A percentile compares a stretch with the other conserved stretches of the same genome.
These are phyloP conservation scores for Carlito syrichta DNA, from an alignment of 2,113 vertebrate species.

Conservation along the genomic window DNA sequence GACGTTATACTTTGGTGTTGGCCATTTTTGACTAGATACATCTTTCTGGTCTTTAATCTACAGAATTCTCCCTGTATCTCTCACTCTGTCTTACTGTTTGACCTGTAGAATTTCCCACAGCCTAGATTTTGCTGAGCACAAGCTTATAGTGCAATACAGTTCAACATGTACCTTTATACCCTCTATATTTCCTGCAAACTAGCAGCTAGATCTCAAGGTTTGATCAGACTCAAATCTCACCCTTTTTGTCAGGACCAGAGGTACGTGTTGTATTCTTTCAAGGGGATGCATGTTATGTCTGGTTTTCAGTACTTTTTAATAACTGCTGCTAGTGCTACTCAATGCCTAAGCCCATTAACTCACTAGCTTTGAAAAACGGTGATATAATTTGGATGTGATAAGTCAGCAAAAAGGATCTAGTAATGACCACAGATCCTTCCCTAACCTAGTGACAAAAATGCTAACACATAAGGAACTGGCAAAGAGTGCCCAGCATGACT, in stretches of 20 bases:
- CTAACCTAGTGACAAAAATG: not conserved
- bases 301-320: not conserved
- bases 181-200: not conserved
- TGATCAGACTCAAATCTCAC: not conserved
- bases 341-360: not conserved
- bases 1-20: not conserved
- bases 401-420: not conserved
- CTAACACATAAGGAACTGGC: not conserved
- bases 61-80: not conserved
- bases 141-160: not conserved
- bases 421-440: not conserved
- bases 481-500: not conserved
- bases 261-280: not conserved
- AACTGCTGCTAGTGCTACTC: not conserved
- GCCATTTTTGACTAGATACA: not conserved
- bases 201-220: not conserved
- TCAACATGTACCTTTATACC: not conserved
- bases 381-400: not conserved
- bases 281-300: not conserved
- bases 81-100: not conserved
- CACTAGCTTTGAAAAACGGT: not conserved
- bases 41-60: not conserved
- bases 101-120: not conserved
- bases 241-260: not conserved
- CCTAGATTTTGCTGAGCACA: not conserved